phyloP scores from a whole-genome alignment of 2,113 vertebrate genomes.

The Gymnogyps californianus region DNA sequence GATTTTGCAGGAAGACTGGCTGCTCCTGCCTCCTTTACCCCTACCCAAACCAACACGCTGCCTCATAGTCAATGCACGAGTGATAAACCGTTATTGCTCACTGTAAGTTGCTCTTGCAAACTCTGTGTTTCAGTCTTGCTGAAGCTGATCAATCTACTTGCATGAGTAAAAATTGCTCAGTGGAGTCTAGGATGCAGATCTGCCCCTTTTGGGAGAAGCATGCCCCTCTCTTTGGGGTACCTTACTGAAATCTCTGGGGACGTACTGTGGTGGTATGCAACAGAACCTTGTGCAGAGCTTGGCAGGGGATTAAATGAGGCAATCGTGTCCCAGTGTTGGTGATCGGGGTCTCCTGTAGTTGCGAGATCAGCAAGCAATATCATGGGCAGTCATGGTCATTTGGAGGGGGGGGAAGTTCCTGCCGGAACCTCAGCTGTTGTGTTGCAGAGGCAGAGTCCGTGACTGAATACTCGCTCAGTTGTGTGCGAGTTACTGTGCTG shows the following conservation, averaged over 20 bases:
- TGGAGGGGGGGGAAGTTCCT: neutral
- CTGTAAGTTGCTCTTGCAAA: rapidly evolving
- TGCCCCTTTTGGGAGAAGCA: neutral
- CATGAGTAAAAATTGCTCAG: neutral
- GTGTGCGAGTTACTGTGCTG: neutral
- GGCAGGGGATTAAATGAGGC: neutral
- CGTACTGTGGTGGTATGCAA: rapidly evolving
- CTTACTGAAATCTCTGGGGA: neutral
- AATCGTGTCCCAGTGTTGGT: rapidly evolving
- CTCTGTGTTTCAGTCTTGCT: neutral
- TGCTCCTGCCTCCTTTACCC: neutral
- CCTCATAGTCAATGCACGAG: rapidly evolving
- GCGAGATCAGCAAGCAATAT: too few species aligned
- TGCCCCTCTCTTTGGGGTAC: neutral
- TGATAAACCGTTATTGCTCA: rapidly evolving
- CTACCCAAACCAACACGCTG: neutral
- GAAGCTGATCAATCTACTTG: neutral
- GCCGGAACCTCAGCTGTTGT: neutral
- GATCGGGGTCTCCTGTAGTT: neutral
- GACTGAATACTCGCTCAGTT: rapidly evolving
- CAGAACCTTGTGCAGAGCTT: neutral
- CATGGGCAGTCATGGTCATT: rapidly evolving
- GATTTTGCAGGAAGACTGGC: neutral
- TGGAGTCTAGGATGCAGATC: neutral
- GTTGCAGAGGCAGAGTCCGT: neutral